Base-by-base conservation (phyloP, 2,113 vertebrate species). In the Oophaga pumilio region DNA sequence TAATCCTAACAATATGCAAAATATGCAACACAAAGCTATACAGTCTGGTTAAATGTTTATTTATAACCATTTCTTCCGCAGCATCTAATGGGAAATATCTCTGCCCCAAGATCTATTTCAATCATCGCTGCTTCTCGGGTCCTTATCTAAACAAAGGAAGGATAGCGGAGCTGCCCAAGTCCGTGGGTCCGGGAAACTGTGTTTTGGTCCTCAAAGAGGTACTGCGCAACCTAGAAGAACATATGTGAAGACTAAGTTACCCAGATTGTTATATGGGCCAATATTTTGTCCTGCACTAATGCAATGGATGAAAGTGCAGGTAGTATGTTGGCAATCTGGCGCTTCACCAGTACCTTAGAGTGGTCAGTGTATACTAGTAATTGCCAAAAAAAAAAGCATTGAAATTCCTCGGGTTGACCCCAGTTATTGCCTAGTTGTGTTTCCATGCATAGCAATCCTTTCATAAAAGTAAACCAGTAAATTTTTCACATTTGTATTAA, bases 91-190 rank as follows among this genome's bases (percentile, higher is more conserved):
- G 97, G 77, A 99, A 98, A 89, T 99, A 99, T 92, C 97, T 94
- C 93, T 98, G 97, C 92, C 97, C 98, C 91, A 98, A 98, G 93
- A 99, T 99, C 93, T 99, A 97, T 94, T 99, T 99, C 94, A 99
- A 99, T 91, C 98, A 99, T 89, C 96, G 97, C 85, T 99, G 98
- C 91, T 99, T 99, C 95, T 99, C 98, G 33, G 98, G 98, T 85
- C 98, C 98, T 2, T 98, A 99, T 92, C 97, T 99, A 79, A 99
- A 99, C 93, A 99, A 99, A 89, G 98, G 98, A 76, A 97, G 98
- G 92, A 99, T 99, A 13, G 96, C 98, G 24, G 98, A 99, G 92
- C 95, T 99, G 20, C 98, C 98, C n/a, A 97, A 97, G 86, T 98
- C 97, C 53, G 97, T 99, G 24, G 98, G 98, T 56, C 98, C 98